Evolutionary conservation across 2,888 invertebrate species (phyloP).

Genomic region (Ommatoiulus sabulosus): DNA sequence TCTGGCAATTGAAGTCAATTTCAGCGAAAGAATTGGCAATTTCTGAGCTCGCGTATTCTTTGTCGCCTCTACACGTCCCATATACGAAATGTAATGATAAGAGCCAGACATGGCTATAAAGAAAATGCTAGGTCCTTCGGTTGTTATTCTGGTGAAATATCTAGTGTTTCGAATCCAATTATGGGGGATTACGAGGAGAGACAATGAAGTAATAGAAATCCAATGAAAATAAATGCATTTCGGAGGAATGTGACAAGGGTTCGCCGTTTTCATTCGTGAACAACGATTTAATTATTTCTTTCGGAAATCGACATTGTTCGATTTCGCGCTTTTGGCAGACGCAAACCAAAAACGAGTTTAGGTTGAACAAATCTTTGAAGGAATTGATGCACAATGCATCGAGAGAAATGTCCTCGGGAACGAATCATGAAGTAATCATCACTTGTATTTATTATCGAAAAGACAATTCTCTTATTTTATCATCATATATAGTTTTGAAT

Average conservation of each 20-base stretch:
- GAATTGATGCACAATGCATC: too few relatives aligned
- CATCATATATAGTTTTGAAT: too few relatives aligned
- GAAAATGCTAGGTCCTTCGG: background rate
- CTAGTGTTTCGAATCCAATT: slow-evolving; percentile 43
- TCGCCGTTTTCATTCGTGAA: background rate
- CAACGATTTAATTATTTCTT: slow-evolving; percentile 32
- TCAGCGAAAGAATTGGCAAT: slow-evolving; percentile 23
- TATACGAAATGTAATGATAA: background rate
- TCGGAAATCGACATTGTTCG: background rate
- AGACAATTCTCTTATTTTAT: too few relatives aligned
- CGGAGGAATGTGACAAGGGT: background rate
- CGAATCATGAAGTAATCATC: too few relatives aligned
- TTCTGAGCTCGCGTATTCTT: background rate
- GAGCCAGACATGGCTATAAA: background rate
- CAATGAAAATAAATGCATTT: slow-evolving; percentile 42
- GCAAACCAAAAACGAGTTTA: too few relatives aligned
- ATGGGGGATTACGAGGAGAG: background rate
- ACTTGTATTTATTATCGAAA: too few relatives aligned
- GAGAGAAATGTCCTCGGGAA: too few relatives aligned
- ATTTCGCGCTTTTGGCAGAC: too few relatives aligned
- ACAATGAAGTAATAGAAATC: slow-evolving; percentile 21
- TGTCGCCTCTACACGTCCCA: background rate
- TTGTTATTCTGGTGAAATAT: slow-evolving; percentile 19
- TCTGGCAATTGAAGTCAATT: slow-evolving; percentile 40
- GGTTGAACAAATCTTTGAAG: too few relatives aligned